These are phyloP conservation scores for Alligator sinensis DNA, from an alignment of 2,113 vertebrate species.

Conservation along the genomic window DNA sequence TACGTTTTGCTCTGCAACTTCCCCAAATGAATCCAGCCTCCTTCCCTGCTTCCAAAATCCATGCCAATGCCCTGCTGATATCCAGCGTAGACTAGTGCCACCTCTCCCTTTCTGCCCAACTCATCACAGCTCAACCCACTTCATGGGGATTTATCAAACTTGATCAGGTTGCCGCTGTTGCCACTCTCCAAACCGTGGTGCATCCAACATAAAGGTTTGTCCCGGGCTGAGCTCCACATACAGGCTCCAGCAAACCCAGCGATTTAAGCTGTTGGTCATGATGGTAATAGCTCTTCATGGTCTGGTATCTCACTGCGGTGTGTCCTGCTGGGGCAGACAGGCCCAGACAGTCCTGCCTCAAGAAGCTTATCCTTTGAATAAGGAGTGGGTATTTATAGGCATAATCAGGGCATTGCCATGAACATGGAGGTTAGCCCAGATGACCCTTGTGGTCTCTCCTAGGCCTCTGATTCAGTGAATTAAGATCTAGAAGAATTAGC, in stretches of 20 bases:
- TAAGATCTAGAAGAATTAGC: too few species aligned
- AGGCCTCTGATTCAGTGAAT: too few species aligned
- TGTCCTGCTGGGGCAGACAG: background rate
- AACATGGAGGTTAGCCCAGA: background rate
- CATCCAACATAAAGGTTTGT: too few species aligned
- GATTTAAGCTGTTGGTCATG: background rate
- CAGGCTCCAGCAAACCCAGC: background rate
- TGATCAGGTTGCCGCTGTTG: background rate
- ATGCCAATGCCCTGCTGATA: background rate
- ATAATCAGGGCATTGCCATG: fast-evolving
- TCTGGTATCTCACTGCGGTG: background rate
- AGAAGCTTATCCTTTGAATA: background rate
- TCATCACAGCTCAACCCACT: background rate
- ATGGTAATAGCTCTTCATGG: fast-evolving
- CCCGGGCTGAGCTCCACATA: background rate
- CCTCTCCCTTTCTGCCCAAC: background rate
- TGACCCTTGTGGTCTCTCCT: too few species aligned
- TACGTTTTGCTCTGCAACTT: background rate
- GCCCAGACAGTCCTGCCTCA: fast-evolving
- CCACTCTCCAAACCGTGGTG: background rate
- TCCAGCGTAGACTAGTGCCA: background rate
- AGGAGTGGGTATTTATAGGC: background rate
- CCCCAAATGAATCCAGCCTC: background rate
- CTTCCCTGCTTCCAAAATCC: background rate
- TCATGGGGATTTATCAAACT: fast-evolving